Evolutionary conservation across 2,797 vertebrate genomes (phyloP).

Genomic region (Thunnus albacares): DNA sequence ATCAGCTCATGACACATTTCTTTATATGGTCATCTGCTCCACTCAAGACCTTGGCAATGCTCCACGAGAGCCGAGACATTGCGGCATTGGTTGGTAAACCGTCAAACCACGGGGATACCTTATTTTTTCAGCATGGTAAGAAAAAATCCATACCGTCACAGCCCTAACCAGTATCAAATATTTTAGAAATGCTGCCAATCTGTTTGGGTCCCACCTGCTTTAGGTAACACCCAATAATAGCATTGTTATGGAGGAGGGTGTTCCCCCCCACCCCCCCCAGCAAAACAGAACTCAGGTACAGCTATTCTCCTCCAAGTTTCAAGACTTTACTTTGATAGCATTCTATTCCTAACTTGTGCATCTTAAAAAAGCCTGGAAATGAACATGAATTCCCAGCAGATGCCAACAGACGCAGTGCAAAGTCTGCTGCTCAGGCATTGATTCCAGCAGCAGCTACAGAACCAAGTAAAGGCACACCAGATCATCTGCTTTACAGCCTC

Average conservation of each 20-base stretch:
- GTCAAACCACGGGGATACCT: too few relatives aligned
- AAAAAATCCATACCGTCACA: too few relatives aligned
- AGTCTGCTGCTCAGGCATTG: neutral
- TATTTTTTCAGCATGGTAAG: too few relatives aligned
- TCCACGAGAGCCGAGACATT: too few relatives aligned
- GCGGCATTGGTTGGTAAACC: too few relatives aligned
- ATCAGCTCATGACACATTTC: too few relatives aligned
- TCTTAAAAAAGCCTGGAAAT: conserved; percentile 29
- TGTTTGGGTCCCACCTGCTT: neutral
- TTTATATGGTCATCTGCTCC: too few relatives aligned
- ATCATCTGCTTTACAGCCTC: conserved; percentile 32
- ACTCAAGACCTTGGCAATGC: too few relatives aligned
- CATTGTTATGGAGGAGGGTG: neutral
- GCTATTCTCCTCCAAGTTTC: conserved; percentile 1
- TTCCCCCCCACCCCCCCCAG: neutral
- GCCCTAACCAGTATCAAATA: neutral
- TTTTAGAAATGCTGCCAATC: neutral
- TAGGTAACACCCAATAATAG: conserved; percentile 6
- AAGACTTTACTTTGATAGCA: conserved; percentile 17
- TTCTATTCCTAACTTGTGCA: conserved; percentile 18
- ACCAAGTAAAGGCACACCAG: conserved; percentile 17
- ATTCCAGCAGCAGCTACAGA: conserved; percentile 24
- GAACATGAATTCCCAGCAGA: conserved; percentile 22
- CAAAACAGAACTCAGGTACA: neutral
- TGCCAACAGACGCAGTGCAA: conserved; percentile 1